These are phyloP conservation scores for Orthosia incerta DNA, from an alignment of 2,888 invertebrate species.

Conservation along the genomic window DNA sequence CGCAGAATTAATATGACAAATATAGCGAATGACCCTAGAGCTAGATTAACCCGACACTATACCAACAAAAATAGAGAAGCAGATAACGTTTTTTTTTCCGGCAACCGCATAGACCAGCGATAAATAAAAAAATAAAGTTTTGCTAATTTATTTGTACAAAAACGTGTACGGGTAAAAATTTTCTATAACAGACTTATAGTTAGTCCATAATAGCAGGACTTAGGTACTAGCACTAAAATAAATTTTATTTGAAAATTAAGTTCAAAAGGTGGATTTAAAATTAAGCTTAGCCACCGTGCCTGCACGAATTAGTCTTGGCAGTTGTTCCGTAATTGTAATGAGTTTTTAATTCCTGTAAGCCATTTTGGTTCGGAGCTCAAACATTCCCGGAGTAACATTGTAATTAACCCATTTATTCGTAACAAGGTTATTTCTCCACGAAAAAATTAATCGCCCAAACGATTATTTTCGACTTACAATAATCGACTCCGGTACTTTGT, in stretches of 20 bases:
- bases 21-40: too few species aligned
- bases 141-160: too few species aligned
- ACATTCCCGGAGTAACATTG: conserved; percentile 60
- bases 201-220: not conserved
- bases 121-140: too few species aligned
- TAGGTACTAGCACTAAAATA: not conserved
- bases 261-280: conserved; percentile 66
- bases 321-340: conserved; percentile 73
- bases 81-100: not conserved
- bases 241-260: conserved; percentile 66
- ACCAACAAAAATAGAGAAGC: too few species aligned
- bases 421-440: conserved; percentile 52
- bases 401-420: conserved; percentile 70
- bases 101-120: not conserved
- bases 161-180: too few species aligned
- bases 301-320: conserved; percentile 67
- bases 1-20: too few species aligned
- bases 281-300: conserved; percentile 50
- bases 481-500: conserved; percentile 32
- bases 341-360: conserved; percentile 75
- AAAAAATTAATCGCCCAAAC: conserved; percentile 55
- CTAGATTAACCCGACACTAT: too few species aligned
- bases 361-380: conserved; percentile 67
- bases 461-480: conserved; percentile 58
- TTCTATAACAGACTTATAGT: not conserved